Base-by-base conservation (phyloP, 1,140 invertebrate genomes). In the Rhynchophorus ferrugineus region DNA sequence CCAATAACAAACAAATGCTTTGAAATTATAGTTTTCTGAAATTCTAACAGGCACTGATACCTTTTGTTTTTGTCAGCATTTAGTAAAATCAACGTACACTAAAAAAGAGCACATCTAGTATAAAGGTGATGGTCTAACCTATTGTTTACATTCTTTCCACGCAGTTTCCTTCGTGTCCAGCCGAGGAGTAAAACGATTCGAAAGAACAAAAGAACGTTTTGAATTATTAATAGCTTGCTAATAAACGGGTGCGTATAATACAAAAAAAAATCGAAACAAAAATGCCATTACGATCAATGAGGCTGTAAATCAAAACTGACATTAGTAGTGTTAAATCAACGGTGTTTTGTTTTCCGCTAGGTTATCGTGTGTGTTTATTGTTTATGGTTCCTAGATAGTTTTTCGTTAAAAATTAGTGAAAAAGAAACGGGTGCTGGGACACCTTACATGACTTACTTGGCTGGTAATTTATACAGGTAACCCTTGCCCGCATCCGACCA, bases 401-500 rank as follows among this genome's bases (percentile, higher is more conserved):
- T n/a, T n/a, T n/a, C n/a, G n/a, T n/a, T n/a, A n/a, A n/a, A n/a
- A n/a, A n/a, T n/a, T n/a, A n/a, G n/a, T n/a, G n/a, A n/a, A n/a
- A n/a, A n/a, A n/a, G n/a, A n/a, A n/a, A n/a, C n/a, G n/a, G n/a
- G n/a, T n/a, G n/a, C n/a, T n/a, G n/a, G n/a, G n/a, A n/a, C n/a
- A n/a, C n/a, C n/a, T n/a, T n/a, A n/a, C n/a, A n/a, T n/a, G n/a
- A 47, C 85, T 82, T 83, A 94, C 91, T 97, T 97, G 51, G 89
- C 86, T 3, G 95, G 94, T 59, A 98, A 73, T 72, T 90, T 92
- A 70, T 94, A 98, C 48, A 98, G 75, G 71, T 95, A 97, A 36
- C 89, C 91, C 70, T 91, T 92, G 49, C 94, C 94, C 63, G 91
- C 87, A 54, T 92, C 91, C 41, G 87, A 93, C 89, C 92, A 97